Base-by-base conservation (phyloP, 2,113 vertebrate genomes). In the Dasypus novemcinctus region DNA sequence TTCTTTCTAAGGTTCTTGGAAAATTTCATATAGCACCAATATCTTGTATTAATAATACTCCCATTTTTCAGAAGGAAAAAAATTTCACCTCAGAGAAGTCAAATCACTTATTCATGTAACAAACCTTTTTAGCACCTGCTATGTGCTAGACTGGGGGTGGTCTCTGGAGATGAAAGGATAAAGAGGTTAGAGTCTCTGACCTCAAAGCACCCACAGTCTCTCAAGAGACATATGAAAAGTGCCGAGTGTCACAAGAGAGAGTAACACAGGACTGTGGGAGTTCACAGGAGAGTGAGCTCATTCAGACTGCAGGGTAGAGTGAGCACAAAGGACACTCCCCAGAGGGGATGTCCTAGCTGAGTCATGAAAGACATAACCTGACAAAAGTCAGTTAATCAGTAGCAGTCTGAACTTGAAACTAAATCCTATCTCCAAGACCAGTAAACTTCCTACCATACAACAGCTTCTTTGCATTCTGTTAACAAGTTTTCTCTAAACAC, bases 1-100 rank as follows among this genome's bases (percentile, higher is more conserved):
- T 90, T 76, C 54, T 92, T 87, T 71, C 79, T 49, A 87, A 86
- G 66, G 31, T 29, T 85, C 78, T 81, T 89, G 13, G 78, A 91
- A 95, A 87, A 1, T 7, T 20, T 29, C 15, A 33, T 18, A 78
- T 78, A 20, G 7, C 7, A 33, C 46, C 29, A 29, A 63, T 49
- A 87, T 33, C 52, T 29, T 63, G 18, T 61, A 57, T 46, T 82
- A 86, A 36, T 64, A 80, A 68, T 14, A 79, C 36, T 79, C 10
- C 7, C 17, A 59, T 74, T 83, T 94, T 82, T 52, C 27, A 90
- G 31, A 33, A 23, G 4, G 29, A 52, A 72, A 92, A 71, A 61
- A 61, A 78, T 6, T 63, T 46, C 79, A 86, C 20, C 23, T 90
- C 87, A 94, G 20, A 41, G 43, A 89, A 36, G 41, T 75, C 52